Conservation (phyloP, 2,888 invertebrate species). For the Amblyjoppa proteus region DNA sequence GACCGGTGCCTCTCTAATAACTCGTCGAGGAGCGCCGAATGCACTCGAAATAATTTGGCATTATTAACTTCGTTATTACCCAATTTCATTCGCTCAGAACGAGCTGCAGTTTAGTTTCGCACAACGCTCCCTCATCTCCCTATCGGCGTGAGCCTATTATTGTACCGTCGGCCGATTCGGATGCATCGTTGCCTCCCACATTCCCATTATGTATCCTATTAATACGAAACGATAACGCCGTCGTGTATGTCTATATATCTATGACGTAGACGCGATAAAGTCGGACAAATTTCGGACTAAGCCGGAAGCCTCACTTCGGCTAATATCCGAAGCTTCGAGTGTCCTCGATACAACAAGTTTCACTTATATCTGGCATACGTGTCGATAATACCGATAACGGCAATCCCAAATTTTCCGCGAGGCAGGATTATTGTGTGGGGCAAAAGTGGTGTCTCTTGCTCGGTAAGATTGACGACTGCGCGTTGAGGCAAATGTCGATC, state of each 20-base stretch:
- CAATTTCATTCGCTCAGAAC: slow-evolving; percentile 41
- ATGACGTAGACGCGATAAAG: slow-evolving; percentile 14
- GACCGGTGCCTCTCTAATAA: neutral
- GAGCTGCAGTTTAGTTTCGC: slow-evolving; percentile 19
- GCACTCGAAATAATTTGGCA: slow-evolving; percentile 50
- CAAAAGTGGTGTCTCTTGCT: no score
- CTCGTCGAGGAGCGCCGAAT: slow-evolving; percentile 12
- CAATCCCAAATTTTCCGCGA: slow-evolving; percentile 39
- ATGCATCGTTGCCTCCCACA: slow-evolving; percentile 17
- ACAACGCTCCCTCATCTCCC: neutral
- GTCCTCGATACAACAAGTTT: slow-evolving; percentile 31
- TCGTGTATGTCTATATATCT: neutral
- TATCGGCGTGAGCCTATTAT: slow-evolving; percentile 24
- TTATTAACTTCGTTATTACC: slow-evolving; percentile 57
- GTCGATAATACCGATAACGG: slow-evolving; percentile 39
- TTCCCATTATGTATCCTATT: slow-evolving; percentile 37
- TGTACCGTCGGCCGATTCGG: slow-evolving; percentile 13
- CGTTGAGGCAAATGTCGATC: no score
- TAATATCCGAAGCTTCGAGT: slow-evolving; percentile 5
- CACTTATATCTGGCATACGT: slow-evolving; percentile 9
- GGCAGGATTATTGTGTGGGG: neutral
- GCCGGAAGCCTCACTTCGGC: neutral
- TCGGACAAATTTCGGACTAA: slow-evolving; percentile 18
- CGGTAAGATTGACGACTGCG: no score
- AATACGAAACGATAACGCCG: neutral